A percentile compares a stretch with the other conserved stretches of the same genome.
Conservation (phyloP, 2,797 vertebrate genomes). For the Paratrypauchen microcephalus region DNA sequence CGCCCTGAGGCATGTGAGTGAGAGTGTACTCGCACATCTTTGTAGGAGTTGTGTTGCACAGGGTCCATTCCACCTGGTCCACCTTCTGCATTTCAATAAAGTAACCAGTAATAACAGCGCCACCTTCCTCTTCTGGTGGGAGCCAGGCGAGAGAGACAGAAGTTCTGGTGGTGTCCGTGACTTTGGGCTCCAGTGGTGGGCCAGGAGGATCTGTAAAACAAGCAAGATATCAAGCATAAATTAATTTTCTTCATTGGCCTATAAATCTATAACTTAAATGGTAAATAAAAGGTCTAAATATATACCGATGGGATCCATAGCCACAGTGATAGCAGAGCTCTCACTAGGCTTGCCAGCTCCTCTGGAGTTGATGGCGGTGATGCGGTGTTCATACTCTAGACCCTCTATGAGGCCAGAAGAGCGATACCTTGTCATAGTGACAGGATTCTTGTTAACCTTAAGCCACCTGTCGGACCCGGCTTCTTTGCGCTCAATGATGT, state of each 20-base stretch:
- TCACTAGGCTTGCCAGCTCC: conserved; percentile 91
- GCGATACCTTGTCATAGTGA: conserved; percentile 97
- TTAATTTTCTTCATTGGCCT: neutral
- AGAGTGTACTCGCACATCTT: conserved; percentile 98
- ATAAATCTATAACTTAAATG: neutral
- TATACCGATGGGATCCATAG: conserved; percentile 97
- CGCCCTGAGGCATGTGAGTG: conserved; percentile 96
- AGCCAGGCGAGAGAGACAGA: conserved; percentile 96
- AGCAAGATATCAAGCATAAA: conserved; percentile 3
- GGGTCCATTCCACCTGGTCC: conserved; percentile 98
- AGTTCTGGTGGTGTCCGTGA: conserved; percentile 95
- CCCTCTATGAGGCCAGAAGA: conserved; percentile 95
- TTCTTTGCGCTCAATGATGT: conserved; percentile 97
- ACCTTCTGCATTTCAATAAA: conserved; percentile 99
- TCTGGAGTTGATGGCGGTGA: conserved; percentile 95
- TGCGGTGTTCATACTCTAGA: conserved; percentile 92
- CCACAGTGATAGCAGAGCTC: conserved; percentile 84
- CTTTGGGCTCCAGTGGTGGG: conserved; percentile 88
- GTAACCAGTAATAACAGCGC: conserved; percentile 91
- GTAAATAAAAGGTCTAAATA: neutral
- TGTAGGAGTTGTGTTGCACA: conserved; percentile 97
- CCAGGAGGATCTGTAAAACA: conserved; percentile 88
- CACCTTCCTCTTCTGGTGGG: conserved; percentile 93
- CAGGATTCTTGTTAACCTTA: conserved; percentile 91
- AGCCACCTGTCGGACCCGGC: conserved; percentile 92